Evolutionary conservation across 1,140 invertebrate species (phyloP).

Genomic region (Acyrthosiphon pisum): DNA sequence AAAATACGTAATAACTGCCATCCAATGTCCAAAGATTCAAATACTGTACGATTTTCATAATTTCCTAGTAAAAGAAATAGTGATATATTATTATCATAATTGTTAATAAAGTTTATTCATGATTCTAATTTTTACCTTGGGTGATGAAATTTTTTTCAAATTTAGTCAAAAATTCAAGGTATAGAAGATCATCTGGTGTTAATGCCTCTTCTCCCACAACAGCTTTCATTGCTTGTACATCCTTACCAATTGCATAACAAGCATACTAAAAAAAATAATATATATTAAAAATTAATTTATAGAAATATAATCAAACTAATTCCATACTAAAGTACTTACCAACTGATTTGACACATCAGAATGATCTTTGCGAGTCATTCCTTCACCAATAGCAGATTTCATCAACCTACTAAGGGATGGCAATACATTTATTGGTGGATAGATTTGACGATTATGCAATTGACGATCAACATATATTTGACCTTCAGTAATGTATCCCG

Average conservation of each 20-base stretch:
- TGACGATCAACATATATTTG: slow-evolving; percentile 99
- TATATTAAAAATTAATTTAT: too few relatives aligned
- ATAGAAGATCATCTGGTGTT: slow-evolving; percentile 95
- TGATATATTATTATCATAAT: background rate
- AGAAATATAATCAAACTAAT: background rate
- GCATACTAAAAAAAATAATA: slow-evolving; percentile 76
- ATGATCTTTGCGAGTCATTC: slow-evolving; percentile 97
- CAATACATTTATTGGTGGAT: slow-evolving; percentile 96
- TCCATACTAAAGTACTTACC: slow-evolving; percentile 66
- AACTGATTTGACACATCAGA: slow-evolving; percentile 97
- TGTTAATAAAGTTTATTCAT: background rate
- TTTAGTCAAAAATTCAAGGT: slow-evolving; percentile 97
- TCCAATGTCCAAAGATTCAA: slow-evolving; percentile 98
- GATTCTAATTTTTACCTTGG: slow-evolving; percentile 72
- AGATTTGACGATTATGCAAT: slow-evolving; percentile 96
- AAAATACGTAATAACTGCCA: slow-evolving; percentile 99
- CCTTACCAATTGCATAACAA: slow-evolving; percentile 98
- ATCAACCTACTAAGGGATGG: slow-evolving; percentile 98
- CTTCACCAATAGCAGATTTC: slow-evolving; percentile 98
- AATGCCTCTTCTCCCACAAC: slow-evolving; percentile 97
- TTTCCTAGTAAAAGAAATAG: slow-evolving; percentile 69
- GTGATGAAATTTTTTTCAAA: slow-evolving; percentile 99
- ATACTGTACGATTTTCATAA: slow-evolving; percentile 98
- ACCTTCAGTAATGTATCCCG: slow-evolving; percentile 98
- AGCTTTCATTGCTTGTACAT: slow-evolving; percentile 98